These are phyloP conservation scores for Ips typographus DNA, from an alignment of 1,140 invertebrate species.

Conservation along the genomic window DNA sequence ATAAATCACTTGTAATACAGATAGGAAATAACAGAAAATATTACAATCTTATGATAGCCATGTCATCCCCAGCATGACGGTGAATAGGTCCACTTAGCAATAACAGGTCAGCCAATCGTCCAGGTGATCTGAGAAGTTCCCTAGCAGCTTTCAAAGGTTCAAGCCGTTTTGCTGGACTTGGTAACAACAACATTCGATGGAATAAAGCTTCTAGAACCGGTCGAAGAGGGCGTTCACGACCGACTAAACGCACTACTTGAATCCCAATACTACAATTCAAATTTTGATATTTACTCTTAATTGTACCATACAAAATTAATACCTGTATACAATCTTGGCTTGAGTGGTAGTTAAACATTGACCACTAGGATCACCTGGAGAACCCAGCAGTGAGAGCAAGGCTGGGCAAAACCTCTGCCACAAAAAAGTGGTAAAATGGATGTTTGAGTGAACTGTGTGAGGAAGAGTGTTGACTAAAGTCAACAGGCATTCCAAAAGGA, in stretches of 20 bases:
- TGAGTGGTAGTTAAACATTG: slow-evolving; percentile 76
- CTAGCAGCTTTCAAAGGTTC: slow-evolving; percentile 81
- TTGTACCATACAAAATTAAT: slow-evolving; percentile 30
- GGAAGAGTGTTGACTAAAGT: slow-evolving; percentile 81
- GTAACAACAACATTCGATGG: slow-evolving; percentile 87
- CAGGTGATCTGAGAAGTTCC: slow-evolving; percentile 72
- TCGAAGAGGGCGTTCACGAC: slow-evolving; percentile 76
- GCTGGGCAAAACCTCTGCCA: slow-evolving; percentile 92
- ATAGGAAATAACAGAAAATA: slow-evolving; percentile 36
- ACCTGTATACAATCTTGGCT: slow-evolving; percentile 86
- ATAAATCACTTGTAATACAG: slow-evolving; percentile 2
- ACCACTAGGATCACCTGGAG: slow-evolving; percentile 66
- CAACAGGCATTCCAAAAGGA: slow-evolving; percentile 83
- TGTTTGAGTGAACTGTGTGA: slow-evolving; percentile 76
- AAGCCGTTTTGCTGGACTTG: slow-evolving; percentile 77
- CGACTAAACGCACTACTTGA: slow-evolving; percentile 83
- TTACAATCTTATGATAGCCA: slow-evolving; percentile 88
- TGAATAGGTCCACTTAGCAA: slow-evolving; percentile 74
- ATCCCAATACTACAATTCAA: slow-evolving; percentile 74
- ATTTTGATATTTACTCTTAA: slow-evolving; percentile 18
- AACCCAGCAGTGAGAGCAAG: slow-evolving; percentile 82
- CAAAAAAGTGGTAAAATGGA: slow-evolving; percentile 80
- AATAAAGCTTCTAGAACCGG: slow-evolving; percentile 90
- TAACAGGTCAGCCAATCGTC: slow-evolving; percentile 70
- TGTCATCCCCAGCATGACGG: slow-evolving; percentile 80